Base-by-base conservation (phyloP, 1,140 invertebrate genomes). In the Drosophila chauvacae region DNA sequence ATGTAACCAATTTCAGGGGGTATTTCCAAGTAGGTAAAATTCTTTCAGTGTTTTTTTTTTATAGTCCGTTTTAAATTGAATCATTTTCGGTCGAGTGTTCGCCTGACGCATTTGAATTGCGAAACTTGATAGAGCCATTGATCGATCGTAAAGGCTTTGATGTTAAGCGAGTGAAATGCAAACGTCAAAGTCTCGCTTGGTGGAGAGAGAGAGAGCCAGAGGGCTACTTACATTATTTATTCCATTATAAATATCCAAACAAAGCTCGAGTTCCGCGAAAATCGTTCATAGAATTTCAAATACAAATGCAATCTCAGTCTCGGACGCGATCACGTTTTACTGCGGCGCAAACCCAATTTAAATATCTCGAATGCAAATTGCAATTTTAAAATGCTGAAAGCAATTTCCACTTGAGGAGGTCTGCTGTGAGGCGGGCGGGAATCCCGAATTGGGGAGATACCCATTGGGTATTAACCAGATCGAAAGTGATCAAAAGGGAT, bases 301-400 rank as follows among this genome's bases (percentile, higher is more conserved):
- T 50, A 50, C 23, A 69, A 66, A 44, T 51, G 50, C 41, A 61
- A 47, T 68, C 58, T 53, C 65, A 33, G 75, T 41, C 53, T 76
- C 30, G 35, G 68, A 59, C 35, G 44, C 53, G 69, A 72, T 72
- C 82, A 86, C 82, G 83, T 83, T 87, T 82, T 56, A 70, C 37
- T 68, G 60, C 59, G 55, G 77, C 62, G 23, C 65, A 72, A 79
- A 44, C 64, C 79, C 69, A 71, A 87, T 87, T 87, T 86, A 53
- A 79, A 87, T 79, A 80, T 82, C 65, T 65, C 41, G 82, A 76
- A 84, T 76, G 71, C 71, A 84, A 84, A 85, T 82, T 57, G 47
- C n/a, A 60, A 69, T 53, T 71, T 71, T 48, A 20, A 71, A 70
- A 70, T 41, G 65, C 65, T 47, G 28, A 35, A 45, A 23, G 50